Percentiles rank a stretch among this genome's conserved stretches.
Conservation (phyloP, 2,888 invertebrate genomes). For the Melipona beecheii region DNA sequence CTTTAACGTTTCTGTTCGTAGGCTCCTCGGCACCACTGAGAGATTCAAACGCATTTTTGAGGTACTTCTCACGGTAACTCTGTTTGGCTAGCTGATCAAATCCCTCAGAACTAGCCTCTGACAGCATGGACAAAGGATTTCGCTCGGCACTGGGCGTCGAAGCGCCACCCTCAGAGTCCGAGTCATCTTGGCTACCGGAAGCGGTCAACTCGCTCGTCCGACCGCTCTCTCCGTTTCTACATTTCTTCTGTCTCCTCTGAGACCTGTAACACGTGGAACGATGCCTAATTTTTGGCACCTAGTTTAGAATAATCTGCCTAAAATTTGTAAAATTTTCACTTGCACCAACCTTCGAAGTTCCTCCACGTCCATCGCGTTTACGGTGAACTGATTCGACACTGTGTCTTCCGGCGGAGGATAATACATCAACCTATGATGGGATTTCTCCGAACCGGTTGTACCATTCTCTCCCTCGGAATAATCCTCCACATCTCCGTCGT, state of each 20-base stretch:
- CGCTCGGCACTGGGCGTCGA: constrained; percentile 94
- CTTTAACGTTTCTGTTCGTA: constrained; percentile 75
- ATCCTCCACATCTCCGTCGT: constrained; percentile 94
- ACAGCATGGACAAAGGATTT: constrained; percentile 89
- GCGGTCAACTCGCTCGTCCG: constrained; percentile 81
- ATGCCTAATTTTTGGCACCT: neutral
- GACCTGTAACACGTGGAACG: constrained; percentile 67
- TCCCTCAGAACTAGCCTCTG: constrained; percentile 90
- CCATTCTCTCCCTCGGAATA: constrained; percentile 90
- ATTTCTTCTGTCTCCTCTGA: constrained; percentile 79
- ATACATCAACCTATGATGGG: constrained; percentile 88
- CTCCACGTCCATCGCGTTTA: constrained; percentile 94
- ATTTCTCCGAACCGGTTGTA: constrained; percentile 88
- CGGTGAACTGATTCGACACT: constrained; percentile 91
- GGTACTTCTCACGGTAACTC: constrained; percentile 86
- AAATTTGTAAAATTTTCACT: too few species aligned
- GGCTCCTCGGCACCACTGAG: constrained; percentile 88
- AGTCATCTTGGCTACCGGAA: constrained; percentile 89
- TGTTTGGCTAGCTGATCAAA: constrained; percentile 85
- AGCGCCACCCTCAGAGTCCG: constrained; percentile 86
- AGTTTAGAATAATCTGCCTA: neutral
- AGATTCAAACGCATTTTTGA: constrained; percentile 89
- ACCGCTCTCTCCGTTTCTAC: constrained; percentile 76
- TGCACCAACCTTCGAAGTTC: constrained; percentile 88
- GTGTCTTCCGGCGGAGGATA: constrained; percentile 89